Percentiles rank a stretch among this genome's conserved stretches.
Evolutionary conservation across 2,797 vertebrate genomes (phyloP).

Genomic region (Austrolebias charrua): DNA sequence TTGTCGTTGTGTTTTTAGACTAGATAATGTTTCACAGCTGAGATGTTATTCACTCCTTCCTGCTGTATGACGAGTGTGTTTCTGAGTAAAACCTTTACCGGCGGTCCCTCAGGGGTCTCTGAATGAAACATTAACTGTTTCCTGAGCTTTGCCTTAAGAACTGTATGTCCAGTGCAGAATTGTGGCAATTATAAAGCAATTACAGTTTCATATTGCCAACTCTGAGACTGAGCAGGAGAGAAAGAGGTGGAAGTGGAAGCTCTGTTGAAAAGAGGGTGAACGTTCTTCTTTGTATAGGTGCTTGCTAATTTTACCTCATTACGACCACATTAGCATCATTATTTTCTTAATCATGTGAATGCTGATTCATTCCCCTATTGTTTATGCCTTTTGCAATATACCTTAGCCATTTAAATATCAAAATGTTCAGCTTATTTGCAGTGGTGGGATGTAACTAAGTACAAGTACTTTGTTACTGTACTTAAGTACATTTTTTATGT

Average conservation of each 20-base stretch:
- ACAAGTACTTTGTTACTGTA: too few species aligned
- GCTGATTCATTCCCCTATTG: background rate
- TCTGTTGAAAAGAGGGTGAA: conserved; percentile 34
- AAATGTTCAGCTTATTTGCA: too few species aligned
- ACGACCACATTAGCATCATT: conserved; percentile 33
- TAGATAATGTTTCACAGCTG: too few species aligned
- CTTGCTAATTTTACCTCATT: conserved; percentile 26
- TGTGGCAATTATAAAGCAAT: conserved; percentile 73
- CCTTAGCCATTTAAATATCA: too few species aligned
- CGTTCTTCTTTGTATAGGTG: conserved; percentile 24
- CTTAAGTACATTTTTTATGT: too few species aligned
- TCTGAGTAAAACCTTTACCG: conserved; percentile 47
- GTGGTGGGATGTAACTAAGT: too few species aligned
- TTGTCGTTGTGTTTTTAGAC: too few species aligned
- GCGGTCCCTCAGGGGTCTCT: conserved; percentile 53
- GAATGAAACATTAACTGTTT: conserved; percentile 68
- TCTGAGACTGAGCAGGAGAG: conserved; percentile 43
- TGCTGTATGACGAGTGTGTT: conserved; percentile 39
- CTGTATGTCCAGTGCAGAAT: conserved; percentile 55
- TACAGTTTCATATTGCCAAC: conserved; percentile 68
- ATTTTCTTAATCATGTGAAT: background rate
- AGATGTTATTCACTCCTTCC: conserved; percentile 25
- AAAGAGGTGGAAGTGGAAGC: conserved; percentile 40
- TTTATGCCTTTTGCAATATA: too few species aligned
- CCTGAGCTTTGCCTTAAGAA: conserved; percentile 62